Conservation (phyloP, 2,888 invertebrate species). For the Agrochola macilenta region DNA sequence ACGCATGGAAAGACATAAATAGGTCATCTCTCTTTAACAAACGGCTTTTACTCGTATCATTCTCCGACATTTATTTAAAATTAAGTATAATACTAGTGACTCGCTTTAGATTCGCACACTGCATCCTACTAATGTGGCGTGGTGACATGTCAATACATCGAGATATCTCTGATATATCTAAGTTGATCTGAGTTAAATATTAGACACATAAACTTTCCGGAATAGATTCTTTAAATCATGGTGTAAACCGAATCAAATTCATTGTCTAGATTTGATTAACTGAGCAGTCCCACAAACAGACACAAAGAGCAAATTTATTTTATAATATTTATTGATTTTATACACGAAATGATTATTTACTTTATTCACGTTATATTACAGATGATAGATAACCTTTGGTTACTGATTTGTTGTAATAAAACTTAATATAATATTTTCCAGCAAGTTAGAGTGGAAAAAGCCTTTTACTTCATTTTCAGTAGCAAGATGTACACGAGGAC, state of each 20-base stretch:
- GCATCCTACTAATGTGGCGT: neutral
- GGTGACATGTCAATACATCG: neutral
- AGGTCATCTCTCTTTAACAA: neutral
- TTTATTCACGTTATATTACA: too few species aligned
- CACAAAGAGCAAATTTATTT: neutral
- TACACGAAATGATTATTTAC: too few species aligned
- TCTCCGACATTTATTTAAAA: neutral
- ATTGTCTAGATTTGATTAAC: neutral
- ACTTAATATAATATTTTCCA: neutral
- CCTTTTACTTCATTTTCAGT: constrained; percentile 6
- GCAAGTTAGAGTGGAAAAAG: neutral
- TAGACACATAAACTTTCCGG: neutral
- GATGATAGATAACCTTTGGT: too few species aligned
- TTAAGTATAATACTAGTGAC: too few species aligned
- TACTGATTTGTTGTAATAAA: neutral
- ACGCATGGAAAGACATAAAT: neutral
- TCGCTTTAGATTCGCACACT: neutral
- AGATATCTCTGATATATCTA: neutral
- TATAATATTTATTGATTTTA: neutral
- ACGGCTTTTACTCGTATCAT: too few species aligned
- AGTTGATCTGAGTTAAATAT: neutral
- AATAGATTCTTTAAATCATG: neutral
- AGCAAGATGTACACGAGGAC: neutral
- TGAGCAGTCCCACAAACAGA: neutral
- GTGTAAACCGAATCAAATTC: neutral